Evolutionary conservation across 2,797 vertebrate genomes (phyloP), one percentile per base, ranked within the genome.

Genomic region (Liasis olivaceus): DNA sequence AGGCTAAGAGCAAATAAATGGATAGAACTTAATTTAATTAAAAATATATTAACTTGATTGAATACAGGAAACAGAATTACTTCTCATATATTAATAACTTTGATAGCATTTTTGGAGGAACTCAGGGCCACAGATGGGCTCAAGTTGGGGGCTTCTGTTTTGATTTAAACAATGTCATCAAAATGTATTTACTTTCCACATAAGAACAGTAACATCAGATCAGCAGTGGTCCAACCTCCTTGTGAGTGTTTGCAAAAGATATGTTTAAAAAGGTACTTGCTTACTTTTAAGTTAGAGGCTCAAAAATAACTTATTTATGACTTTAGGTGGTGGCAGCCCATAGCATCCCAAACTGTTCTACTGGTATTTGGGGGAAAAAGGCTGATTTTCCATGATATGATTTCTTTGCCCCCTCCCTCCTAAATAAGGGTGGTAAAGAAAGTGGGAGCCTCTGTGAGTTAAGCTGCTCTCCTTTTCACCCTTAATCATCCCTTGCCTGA

Each of bases 171-270:
- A 63, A 54, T 20, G 20, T 62, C 5, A 63, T 90, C 91, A 89
- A 92, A 93, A 94, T 1, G 85, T 22, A 91, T 7, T 31, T 62
- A 54, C 5, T 0, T 54, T 7, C 8, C 6, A 54, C 51, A 54
- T 64, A 96, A 91, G 85, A 92, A 92, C 94, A 94, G 93, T 47
- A 5, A 51, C 9, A 9, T 13, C 15, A 69, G 4, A 3, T 15
- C 20, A 58, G 59, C 15, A 51, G 20, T 60, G 31, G n/a, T 36
- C 85, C 36, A n/a, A 36, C 17, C 58, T 60, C 17, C n/a, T 20
- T 69, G 0, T 69, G 12, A 17, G n/a, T 63, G 2, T 90, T 90
- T 63, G 14, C 5, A 62, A 59, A 90, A 22, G 24, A n/a, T 3
- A 14, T 14, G 5, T 31, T 88, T 26, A 60, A 60, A 87, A 31